Evolutionary conservation across 2,113 vertebrate species (phyloP), one percentile per base, ranked within the genome.

Genomic region (Ciconia stormi): DNA sequence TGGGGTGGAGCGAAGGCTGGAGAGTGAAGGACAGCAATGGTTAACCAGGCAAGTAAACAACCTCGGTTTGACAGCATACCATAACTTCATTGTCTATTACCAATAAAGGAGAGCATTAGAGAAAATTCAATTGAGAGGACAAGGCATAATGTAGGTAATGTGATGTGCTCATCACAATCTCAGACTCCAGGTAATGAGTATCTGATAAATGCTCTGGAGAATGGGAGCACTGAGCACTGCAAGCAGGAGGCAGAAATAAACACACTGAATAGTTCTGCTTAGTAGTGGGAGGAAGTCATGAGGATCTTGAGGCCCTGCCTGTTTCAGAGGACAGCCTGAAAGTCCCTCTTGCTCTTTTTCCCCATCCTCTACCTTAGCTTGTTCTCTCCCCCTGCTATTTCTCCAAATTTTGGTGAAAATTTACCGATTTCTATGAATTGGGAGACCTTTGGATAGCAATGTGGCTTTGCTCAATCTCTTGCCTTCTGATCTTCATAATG

Each of bases 71-170:
- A 95, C 97, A 97, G 93, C 82, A 61, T 55, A 80, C 82, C 87
- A 52, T 96, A 97, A 95, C 82, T 96, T 97, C 92, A 66, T 65
- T 72, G 92, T 93, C 91, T 96, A 58, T 59, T 82, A 70, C 89
- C 97, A 97, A 95, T 95, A 93, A 97, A 96, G 91, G 71, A 91
- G 92, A 91, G 71, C 91, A 76, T 87, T 88, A 96, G 87, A 77
- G 72, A 92, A 96, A 87, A 97, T 88, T 66, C 58, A 76, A 58
- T 91, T 66, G 87, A 80, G 87, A 94, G 95, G 90, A 91, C 61
- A 70, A 96, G 92, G 25, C 19, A 49, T 91, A 96, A 96, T 36
- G 72, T 9, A 92, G 95, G 74, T 87, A 87, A 97, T 74, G 69
- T 3, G 44, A 76, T 79, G 70, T 76, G 84, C 94, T 97, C 95